A percentile compares a stretch with the other conserved stretches of the same genome.
Conservation (phyloP, 1,140 invertebrate species). For the Drosophila obscura region DNA sequence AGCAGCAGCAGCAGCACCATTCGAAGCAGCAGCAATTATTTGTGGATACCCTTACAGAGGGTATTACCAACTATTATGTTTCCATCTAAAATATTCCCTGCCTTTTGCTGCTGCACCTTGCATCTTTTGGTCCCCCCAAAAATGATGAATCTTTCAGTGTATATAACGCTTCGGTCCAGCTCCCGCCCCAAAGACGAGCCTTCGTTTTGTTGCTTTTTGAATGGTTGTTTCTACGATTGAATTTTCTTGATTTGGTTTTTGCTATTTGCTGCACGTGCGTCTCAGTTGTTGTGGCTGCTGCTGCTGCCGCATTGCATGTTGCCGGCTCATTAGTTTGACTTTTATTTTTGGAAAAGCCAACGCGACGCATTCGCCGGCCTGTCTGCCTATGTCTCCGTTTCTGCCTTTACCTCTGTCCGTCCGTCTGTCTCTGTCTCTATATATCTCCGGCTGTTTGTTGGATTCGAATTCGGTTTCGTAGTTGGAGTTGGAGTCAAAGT, state of each 20-base stretch:
- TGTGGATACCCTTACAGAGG: not conserved
- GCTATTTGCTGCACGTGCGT: conserved; percentile 72
- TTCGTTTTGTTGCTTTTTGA: conserved; percentile 34
- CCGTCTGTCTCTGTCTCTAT: not conserved
- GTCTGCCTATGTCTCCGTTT: conserved; percentile 48
- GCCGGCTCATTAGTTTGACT: conserved; percentile 81
- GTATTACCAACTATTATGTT: too few relatives aligned
- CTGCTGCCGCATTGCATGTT: conserved; percentile 73
- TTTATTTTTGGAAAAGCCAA: conserved; percentile 82
- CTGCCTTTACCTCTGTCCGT: conserved; percentile 15
- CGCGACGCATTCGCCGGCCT: conserved; percentile 77
- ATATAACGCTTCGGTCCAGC: too few relatives aligned
- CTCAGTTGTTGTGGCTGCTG: conserved; percentile 26
- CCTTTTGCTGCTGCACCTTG: too few relatives aligned
- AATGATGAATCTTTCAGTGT: too few relatives aligned
- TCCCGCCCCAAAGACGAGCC: too few relatives aligned
- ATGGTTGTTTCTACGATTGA: conserved; percentile 14
- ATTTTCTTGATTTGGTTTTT: conserved; percentile 30
- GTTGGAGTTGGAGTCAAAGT: conserved; percentile 40
- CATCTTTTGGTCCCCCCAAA: too few relatives aligned
- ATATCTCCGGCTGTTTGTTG: too few relatives aligned
- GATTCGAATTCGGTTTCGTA: not conserved
- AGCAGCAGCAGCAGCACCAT: conserved; percentile 43
- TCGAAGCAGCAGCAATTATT: conserved; percentile 56
- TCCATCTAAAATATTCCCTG: too few relatives aligned